Evolutionary conservation across 2,888 invertebrate species (phyloP), one percentile per base, ranked within the genome.

Genomic region (Operophtera brumata): DNA sequence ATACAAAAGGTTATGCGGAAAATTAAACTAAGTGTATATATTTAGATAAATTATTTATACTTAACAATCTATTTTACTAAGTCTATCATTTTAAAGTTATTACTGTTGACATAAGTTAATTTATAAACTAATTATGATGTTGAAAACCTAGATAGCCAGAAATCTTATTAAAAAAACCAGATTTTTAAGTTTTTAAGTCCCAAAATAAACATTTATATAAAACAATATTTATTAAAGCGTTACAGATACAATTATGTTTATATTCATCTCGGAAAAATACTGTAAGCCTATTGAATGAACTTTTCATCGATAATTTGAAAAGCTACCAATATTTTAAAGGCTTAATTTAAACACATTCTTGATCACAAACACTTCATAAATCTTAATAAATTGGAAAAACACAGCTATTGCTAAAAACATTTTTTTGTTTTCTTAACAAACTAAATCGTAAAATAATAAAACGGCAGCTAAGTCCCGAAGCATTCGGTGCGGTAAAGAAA

Each of bases 401-500:
- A 1, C 9, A 6, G 1, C 25, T 45, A 44, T 0, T 0, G 6
- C 12, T 30, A 6, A 12, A 28, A 37, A 48, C 4, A 7, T 12
- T 6, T 9, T 40, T 11, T n/a, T n/a, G n/a, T n/a, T 45, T 54
- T 57, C 11, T 47, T 8, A 50, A 58, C 47, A 58, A 58, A 58
- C 43, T 54, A 46, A 59, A 57, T 47, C 43, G 8, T 9, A 59
- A 46, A 66, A 64, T 60, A 59, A 62, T 57, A 52, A 40, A 50
- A 57, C 45, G 50, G 54, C 55, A 47, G 60, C 74, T 61, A 77
- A 84, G 83, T 89, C 88, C 89, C 87, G 87, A 50, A 89, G 83
- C 88, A 86, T 86, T 85, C 80, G 80, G 74, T 81, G 54, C 61
- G 71, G 73, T 77, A 76, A 69, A 80, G 76, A 85, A 87, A 85